Evolutionary conservation across 2,113 vertebrate species (phyloP).

Genomic region (Sinocyclocheilus rhinocerous): DNA sequence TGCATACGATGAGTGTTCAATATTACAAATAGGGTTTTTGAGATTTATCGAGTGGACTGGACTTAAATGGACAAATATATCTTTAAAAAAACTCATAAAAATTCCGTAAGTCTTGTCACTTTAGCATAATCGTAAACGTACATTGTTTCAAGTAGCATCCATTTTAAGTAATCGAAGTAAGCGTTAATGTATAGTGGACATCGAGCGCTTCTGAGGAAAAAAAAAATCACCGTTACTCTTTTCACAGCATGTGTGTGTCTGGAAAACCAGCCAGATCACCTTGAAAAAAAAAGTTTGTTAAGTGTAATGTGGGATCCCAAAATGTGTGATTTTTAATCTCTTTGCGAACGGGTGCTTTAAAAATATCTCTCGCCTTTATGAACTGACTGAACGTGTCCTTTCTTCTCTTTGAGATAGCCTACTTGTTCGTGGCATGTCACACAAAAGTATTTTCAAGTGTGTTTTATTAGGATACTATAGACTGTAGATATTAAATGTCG

Average conservation of each 20-base stretch:
- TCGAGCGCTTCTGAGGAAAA: slow-evolving; percentile 5
- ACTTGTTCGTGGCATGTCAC: slow-evolving; percentile 78
- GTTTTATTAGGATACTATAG: slow-evolving; percentile 72
- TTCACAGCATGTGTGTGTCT: slow-evolving; percentile 57
- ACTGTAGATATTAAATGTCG: slow-evolving; percentile 76
- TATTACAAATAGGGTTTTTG: slow-evolving; percentile 56
- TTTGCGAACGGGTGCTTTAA: slow-evolving; percentile 69
- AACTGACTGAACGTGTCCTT: slow-evolving; percentile 61
- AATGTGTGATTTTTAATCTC: slow-evolving; percentile 63
- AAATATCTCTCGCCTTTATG: slow-evolving; percentile 64
- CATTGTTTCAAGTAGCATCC: not conserved
- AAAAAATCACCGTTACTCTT: slow-evolving; percentile 20
- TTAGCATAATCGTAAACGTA: not conserved
- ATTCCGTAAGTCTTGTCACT: slow-evolving; percentile 20
- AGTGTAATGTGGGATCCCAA: slow-evolving; percentile 66
- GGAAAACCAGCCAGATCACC: slow-evolving; percentile 54
- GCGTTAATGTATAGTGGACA: not conserved
- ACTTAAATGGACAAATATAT: slow-evolving; percentile 29
- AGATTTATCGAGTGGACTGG: slow-evolving; percentile 1
- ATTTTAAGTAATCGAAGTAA: not conserved
- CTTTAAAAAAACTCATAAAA: slow-evolving; percentile 19
- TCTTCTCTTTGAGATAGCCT: slow-evolving; percentile 59
- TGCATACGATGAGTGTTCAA: slow-evolving; percentile 60
- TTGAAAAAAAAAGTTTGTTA: slow-evolving; percentile 52
- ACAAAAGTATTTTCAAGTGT: slow-evolving; percentile 72